Evolutionary conservation across 2,113 vertebrate genomes (phyloP), one percentile per base, ranked within the genome.

Genomic region (Megaptera novaeangliae): DNA sequence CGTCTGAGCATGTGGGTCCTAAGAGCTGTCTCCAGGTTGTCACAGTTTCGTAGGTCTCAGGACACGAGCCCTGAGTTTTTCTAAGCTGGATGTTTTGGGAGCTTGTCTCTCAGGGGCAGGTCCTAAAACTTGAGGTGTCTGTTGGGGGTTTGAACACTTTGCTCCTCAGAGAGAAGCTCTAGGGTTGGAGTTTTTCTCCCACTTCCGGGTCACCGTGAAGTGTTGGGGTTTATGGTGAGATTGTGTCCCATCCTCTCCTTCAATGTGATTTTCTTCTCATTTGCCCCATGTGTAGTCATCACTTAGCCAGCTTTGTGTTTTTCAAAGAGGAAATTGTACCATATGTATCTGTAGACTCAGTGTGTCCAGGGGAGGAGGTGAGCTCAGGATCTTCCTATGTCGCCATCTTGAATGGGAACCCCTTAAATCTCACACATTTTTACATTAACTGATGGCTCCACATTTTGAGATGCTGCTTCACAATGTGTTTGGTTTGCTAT

Each of bases 391-490:
- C 1, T 27, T 61, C 25, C 59, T 61, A 23, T 25, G 25, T 27
- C 0, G 0, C 75, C 49, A 25, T 78, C 71, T 78, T 23, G 6
- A 55, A n/a, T 20, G 20, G 75, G 46, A 78, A 78, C 18, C 6
- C 10, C 46, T 23, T 52, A 10, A 13, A 2, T 13, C 46, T n/a
- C 61, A 34, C 8, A n/a, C 69, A 89, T 64, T 92, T 78, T 20
- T 21, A 6, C 61, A 25, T 63, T 61, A 86, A 39, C 93, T 1
- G 23, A 61, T 0, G 0, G 80, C 85, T 4, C 6, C 0, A 2
- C 8, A 5, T 64, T 82, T 68, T 27, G 64, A 75, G 72, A 74
- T 7, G 84, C 36, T 1, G 2, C 95, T 89, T 63, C 64, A 61
- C 92, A 89, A 55, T 17, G 94, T 20, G 74, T 18, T 88, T 88